Base-by-base conservation (phyloP, 2,113 vertebrate genomes). In the Dicrurus megarhynchus region DNA sequence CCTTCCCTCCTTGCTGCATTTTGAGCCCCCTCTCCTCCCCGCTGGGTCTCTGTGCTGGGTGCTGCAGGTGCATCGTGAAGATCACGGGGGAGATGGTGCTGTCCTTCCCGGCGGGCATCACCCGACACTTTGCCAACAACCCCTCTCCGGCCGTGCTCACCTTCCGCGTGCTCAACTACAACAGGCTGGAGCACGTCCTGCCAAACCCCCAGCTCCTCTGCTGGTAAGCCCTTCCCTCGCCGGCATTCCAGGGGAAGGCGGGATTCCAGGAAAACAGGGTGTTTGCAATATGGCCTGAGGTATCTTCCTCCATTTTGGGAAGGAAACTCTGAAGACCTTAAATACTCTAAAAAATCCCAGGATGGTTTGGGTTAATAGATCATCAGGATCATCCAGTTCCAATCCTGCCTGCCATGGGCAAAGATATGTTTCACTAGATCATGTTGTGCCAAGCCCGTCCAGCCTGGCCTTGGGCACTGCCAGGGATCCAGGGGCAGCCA, bases 171-270 rank as follows among this genome's bases (percentile, higher is more conserved):
- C 98, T 98, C 89, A 99, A 99, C 98, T 99, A 98, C 98, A 98
- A 95, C 98, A 95, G 98, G 86, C 98, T 99, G 98, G 99, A 99
- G 97, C 99, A 99, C 50, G 98, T 99, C 94, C 98, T 99, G 96
- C 99, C 99, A 95, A 99, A 99, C 92, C 99, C 99, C 13, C 99
- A 99, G 97, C 99, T 99, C 86, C 99, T 99, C 93, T 99, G 99
- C 98, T 99, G 99, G 99, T 99, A 97, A 98, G 96, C 7, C 13
- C 35, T 53, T 0, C 0, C 42, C 19, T 19, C 27, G 0, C 4
- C 42, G 2, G 24, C 20, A 0, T 0, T 50, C 55, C 59, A 5
- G 33, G 37, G 28, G 4, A 7, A 44, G 23, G 46, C 0, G 0
- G 19, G 6, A 2, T 46, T 21, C 33, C 35, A 1, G 56, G 55